phyloP scores from a whole-genome alignment of 2,113 vertebrate genomes.

The Tretioscincus oriximinensis region DNA sequence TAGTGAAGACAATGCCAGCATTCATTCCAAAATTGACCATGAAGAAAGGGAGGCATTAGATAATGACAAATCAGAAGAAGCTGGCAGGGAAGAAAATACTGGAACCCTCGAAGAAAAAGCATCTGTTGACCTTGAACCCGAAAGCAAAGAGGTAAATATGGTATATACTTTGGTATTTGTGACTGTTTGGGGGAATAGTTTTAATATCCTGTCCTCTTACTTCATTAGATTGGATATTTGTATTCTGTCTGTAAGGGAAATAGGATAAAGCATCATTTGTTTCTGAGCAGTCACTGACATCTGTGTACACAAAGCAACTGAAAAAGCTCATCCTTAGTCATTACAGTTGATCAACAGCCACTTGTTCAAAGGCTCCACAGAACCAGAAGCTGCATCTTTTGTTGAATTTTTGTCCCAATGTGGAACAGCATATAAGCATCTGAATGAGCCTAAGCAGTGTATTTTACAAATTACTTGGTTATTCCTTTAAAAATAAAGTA shows the following conservation, averaged over 20 bases:
- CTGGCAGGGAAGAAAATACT: slow-evolving; percentile 69
- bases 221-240: not conserved
- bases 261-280: not conserved
- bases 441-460: not conserved
- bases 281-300: not conserved
- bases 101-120: slow-evolving; percentile 59
- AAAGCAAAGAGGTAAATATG: slow-evolving; percentile 67
- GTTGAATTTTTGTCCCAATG: not conserved
- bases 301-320: not conserved
- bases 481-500: not conserved
- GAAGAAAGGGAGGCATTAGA: slow-evolving; percentile 53
- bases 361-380: not conserved
- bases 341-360: not conserved
- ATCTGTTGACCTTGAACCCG: slow-evolving; percentile 33
- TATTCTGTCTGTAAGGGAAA: not conserved
- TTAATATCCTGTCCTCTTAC: not conserved
- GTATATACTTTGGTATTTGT: not conserved
- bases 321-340: not conserved
- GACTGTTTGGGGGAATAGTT: not conserved
- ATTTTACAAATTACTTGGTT: not conserved
- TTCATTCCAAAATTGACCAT: slow-evolving; percentile 62
- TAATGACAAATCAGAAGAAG: slow-evolving; percentile 75
- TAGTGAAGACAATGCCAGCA: slow-evolving; percentile 72
- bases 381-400: not conserved
- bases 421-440: not conserved